phyloP scores from a whole-genome alignment of 2,797 vertebrate species.

The Gambelia wislizenii region DNA sequence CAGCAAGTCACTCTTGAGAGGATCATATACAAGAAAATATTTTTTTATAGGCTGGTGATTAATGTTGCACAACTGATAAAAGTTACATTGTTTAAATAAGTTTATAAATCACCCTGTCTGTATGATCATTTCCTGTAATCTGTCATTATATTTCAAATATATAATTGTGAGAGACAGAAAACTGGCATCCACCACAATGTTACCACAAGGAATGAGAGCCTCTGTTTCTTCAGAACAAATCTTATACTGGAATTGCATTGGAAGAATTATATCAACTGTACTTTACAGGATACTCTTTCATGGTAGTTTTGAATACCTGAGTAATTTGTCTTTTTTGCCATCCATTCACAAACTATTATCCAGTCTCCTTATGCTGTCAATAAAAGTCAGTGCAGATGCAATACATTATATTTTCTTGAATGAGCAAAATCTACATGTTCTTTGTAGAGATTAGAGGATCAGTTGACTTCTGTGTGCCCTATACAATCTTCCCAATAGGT shows the following conservation, averaged over 20 bases:
- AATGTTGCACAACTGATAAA: slow-evolving; percentile 73
- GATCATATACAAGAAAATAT: slow-evolving; percentile 70
- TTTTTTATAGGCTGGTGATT: slow-evolving; percentile 71
- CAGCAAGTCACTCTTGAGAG: slow-evolving; percentile 70
- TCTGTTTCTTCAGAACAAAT: slow-evolving; percentile 66
- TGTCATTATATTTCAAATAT: slow-evolving; percentile 69
- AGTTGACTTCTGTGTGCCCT: neutral
- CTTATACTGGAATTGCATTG: slow-evolving; percentile 64
- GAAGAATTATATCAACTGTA: slow-evolving; percentile 10
- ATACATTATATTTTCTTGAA: slow-evolving; percentile 24
- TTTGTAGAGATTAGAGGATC: neutral
- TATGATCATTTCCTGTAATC: slow-evolving; percentile 73
- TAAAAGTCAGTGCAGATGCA: slow-evolving; percentile 52
- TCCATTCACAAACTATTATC: neutral
- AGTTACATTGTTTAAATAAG: slow-evolving; percentile 72
- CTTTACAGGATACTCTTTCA: slow-evolving; percentile 64
- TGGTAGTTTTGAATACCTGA: slow-evolving; percentile 64
- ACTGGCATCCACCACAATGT: slow-evolving; percentile 43
- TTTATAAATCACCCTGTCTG: slow-evolving; percentile 72
- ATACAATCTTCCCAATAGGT: too few species aligned
- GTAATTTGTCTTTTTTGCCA: slow-evolving; percentile 34
- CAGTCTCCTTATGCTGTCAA: slow-evolving; percentile 14
- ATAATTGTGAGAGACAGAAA: slow-evolving; percentile 69
- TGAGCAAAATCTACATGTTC: neutral
- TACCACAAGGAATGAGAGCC: slow-evolving; percentile 54